Conservation (phyloP, 2,797 vertebrate species). For the Rhabdophis nuchalis region DNA sequence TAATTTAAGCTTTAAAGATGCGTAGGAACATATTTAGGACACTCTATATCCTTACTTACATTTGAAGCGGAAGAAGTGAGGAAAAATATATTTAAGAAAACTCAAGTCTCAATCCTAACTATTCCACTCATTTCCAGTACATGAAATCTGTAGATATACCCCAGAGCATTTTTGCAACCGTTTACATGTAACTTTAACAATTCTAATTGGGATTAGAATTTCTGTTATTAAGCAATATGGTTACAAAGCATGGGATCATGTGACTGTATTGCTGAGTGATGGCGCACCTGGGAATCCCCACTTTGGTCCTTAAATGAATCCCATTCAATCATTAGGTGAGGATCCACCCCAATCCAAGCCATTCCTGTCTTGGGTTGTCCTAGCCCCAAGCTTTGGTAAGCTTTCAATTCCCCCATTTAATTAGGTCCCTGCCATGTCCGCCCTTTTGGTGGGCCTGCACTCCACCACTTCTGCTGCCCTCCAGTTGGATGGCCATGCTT, state of each 20-base stretch:
- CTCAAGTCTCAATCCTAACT: background rate
- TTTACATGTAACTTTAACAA: background rate
- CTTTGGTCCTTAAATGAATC: background rate
- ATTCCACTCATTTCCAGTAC: background rate
- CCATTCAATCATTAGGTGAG: background rate
- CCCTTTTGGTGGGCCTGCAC: background rate
- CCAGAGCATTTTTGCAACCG: background rate
- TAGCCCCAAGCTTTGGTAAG: background rate
- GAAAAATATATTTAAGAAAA: background rate
- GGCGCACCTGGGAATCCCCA: background rate
- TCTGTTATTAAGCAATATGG: background rate
- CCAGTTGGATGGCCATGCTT: background rate
- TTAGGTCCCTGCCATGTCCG: background rate
- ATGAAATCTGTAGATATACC: too few species aligned
- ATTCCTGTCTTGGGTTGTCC: background rate
- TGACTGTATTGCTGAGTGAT: rapidly evolving
- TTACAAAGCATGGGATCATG: background rate
- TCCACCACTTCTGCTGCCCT: background rate
- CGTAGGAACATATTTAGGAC: background rate
- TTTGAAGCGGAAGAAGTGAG: background rate
- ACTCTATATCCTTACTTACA: background rate
- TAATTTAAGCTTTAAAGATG: background rate
- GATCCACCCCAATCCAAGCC: background rate
- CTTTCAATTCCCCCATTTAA: background rate
- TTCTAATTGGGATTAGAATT: background rate